phyloP scores from a whole-genome alignment of 2,888 invertebrate species.

The Harpagoxenus sublaevis region DNA sequence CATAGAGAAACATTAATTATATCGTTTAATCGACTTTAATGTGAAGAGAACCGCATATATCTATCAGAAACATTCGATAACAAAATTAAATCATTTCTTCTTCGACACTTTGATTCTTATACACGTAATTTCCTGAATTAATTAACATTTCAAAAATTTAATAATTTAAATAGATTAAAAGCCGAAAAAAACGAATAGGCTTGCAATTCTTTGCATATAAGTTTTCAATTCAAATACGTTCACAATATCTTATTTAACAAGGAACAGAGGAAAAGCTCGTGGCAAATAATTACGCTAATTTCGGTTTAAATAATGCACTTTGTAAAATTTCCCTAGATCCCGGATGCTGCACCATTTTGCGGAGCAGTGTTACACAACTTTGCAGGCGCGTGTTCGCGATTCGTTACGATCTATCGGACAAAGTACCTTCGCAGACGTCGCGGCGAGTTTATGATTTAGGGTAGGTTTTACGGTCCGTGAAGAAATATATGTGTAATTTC shows the following conservation, averaged over 20 bases:
- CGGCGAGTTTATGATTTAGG: slow-evolving; percentile 46
- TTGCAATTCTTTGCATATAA: background rate
- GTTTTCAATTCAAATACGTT: background rate
- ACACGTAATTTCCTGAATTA: slow-evolving; percentile 13
- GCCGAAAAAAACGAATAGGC: background rate
- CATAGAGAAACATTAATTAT: background rate
- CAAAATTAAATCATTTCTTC: background rate
- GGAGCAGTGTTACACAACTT: background rate
- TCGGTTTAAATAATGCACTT: background rate
- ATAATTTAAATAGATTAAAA: background rate
- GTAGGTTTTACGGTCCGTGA: slow-evolving; percentile 26
- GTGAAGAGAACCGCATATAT: background rate
- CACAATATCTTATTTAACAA: background rate
- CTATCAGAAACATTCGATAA: background rate
- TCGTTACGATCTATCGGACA: slow-evolving; percentile 28
- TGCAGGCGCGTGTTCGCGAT: slow-evolving; percentile 1
- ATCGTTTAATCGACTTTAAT: background rate
- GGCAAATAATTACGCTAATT: slow-evolving; percentile 10
- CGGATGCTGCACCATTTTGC: background rate
- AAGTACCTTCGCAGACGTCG: slow-evolving; percentile 24
- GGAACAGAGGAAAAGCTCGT: background rate
- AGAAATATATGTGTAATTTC: slow-evolving; percentile 48
- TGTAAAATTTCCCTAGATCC: background rate
- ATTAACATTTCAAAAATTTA: background rate
- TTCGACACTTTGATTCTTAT: background rate